Percentiles rank a stretch among this genome's conserved stretches.
These are phyloP conservation scores for Athene cunicularia DNA, from an alignment of 2,113 vertebrate genomes.

Conservation along the genomic window DNA sequence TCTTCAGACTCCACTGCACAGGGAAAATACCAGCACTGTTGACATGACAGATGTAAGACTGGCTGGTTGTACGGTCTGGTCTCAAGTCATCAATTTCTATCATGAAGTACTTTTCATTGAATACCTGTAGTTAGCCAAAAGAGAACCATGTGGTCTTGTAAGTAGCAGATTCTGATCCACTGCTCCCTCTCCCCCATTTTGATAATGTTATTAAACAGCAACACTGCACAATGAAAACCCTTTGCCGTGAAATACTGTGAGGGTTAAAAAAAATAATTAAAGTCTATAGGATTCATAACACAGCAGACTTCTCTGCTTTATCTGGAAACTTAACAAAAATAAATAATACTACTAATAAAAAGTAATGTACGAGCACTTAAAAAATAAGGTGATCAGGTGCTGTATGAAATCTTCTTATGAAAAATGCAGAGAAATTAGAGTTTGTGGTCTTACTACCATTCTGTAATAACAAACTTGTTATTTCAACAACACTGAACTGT, in stretches of 20 bases:
- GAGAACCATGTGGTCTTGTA: not conserved
- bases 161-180: not conserved
- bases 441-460: not conserved
- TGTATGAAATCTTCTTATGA: not conserved
- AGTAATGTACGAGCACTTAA: not conserved
- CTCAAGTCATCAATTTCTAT: constrained; percentile 90
- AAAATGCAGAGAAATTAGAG: not conserved
- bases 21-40: constrained; percentile 80
- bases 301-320: not conserved
- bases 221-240: fast-evolving
- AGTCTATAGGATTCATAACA: not conserved
- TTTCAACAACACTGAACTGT: not conserved
- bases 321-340: not conserved
- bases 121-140: constrained; percentile 81
- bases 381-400: not conserved
- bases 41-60: constrained; percentile 75
- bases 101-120: constrained; percentile 87
- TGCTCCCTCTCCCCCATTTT: not conserved
- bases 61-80: constrained; percentile 64
- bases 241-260: not conserved
- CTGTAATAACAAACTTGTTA: not conserved
- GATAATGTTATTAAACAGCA: not conserved
- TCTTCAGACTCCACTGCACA: constrained; percentile 93
- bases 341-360: not conserved
- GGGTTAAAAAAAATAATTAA: not conserved